A percentile compares a stretch with the other conserved stretches of the same genome.
Evolutionary conservation across 1,140 invertebrate species (phyloP).

Genomic region (Caerostris darwini): DNA sequence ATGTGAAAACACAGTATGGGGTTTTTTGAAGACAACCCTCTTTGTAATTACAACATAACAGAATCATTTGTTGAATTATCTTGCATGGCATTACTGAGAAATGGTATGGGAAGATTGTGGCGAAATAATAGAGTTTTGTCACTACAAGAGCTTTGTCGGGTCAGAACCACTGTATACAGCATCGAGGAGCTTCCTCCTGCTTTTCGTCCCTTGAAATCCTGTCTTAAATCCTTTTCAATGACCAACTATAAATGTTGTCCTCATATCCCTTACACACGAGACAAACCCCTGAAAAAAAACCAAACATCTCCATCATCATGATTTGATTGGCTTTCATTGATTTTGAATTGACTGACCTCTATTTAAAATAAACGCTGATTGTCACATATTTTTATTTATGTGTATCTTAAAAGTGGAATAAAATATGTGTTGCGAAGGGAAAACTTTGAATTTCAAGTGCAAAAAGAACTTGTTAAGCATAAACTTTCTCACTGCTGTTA

Average conservation of each 20-base stretch:
- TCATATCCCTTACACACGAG: constrained; percentile 80
- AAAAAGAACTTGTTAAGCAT: no score
- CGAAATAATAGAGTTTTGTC: constrained; percentile 97
- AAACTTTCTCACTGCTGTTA: no score
- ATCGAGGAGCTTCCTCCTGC: constrained; percentile 96
- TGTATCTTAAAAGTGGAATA: no score
- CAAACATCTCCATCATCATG: constrained; percentile 82
- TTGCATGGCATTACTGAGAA: constrained; percentile 94
- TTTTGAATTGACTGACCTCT: no score
- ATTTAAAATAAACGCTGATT: no score
- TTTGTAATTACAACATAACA: constrained; percentile 98
- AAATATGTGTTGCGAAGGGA: no score
- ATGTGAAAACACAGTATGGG: constrained; percentile 98
- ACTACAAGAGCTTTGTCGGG: constrained; percentile 96
- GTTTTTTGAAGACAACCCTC: constrained; percentile 97
- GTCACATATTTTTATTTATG: no score
- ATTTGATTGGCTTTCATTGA: no score
- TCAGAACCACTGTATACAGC: constrained; percentile 95
- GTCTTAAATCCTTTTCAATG: constrained; percentile 97
- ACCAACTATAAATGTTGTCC: constrained; percentile 83
- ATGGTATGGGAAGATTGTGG: constrained; percentile 98
- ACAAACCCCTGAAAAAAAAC: constrained; percentile 82
- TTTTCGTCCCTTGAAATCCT: constrained; percentile 92
- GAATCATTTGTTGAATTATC: constrained; percentile 98
- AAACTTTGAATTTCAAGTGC: no score